Evolutionary conservation across 2,888 invertebrate species (phyloP).

Genomic region (Epiblema foenella): DNA sequence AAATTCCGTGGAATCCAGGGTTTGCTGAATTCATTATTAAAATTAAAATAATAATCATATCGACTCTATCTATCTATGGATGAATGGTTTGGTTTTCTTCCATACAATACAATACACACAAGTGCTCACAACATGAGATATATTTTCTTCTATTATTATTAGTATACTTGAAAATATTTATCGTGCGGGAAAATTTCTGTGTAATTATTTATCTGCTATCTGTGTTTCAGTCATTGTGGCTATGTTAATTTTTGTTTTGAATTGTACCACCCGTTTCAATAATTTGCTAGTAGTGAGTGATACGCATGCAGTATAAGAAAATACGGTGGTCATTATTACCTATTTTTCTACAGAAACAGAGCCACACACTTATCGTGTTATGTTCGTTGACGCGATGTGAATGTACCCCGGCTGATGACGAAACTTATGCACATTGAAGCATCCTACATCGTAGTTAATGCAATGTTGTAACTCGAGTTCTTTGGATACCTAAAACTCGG

Average conservation of each 20-base stretch:
- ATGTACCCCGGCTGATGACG: slow-evolving; percentile 8
- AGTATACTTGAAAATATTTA: slow-evolving; percentile 15
- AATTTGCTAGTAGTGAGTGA: slow-evolving; percentile 2
- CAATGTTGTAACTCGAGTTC: slow-evolving; percentile 24
- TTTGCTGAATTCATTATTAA: not conserved
- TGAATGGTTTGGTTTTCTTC: not conserved
- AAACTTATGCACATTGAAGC: slow-evolving; percentile 16
- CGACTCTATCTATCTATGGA: slow-evolving; percentile 15
- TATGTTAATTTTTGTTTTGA: not conserved
- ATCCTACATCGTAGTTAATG: slow-evolving; percentile 10
- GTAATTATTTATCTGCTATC: slow-evolving; percentile 1
- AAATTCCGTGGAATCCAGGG: too few relatives aligned
- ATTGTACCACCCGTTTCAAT: not conserved
- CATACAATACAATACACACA: not conserved
- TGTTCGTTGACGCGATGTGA: slow-evolving; percentile 4
- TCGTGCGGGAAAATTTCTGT: not conserved
- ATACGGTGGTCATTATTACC: slow-evolving; percentile 21
- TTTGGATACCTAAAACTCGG: slow-evolving; percentile 15
- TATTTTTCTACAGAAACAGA: slow-evolving; percentile 9
- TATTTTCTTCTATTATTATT: not conserved
- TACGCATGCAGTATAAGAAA: slow-evolving; percentile 33
- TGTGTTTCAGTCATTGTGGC: not conserved
- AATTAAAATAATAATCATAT: too few relatives aligned
- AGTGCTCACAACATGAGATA: not conserved
- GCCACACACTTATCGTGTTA: not conserved